phyloP scores from a whole-genome alignment of 2,888 invertebrate species.

The Minunthozetes semirufus region DNA sequence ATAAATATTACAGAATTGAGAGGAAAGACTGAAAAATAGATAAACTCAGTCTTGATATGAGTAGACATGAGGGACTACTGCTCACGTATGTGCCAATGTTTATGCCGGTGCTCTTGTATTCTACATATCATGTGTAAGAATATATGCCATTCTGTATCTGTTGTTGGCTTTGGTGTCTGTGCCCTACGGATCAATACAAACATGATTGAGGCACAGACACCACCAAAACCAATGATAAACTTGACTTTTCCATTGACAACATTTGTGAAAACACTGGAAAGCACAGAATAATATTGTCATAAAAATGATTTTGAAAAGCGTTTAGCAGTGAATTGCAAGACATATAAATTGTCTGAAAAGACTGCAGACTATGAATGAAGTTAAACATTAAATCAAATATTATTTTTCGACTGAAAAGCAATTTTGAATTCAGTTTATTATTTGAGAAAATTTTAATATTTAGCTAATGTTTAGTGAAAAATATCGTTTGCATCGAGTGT shows the following conservation, averaged over 20 bases:
- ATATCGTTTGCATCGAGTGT: neutral
- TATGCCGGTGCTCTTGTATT: neutral
- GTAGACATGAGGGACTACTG: conserved; percentile 17
- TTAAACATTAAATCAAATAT: no score
- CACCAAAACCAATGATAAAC: neutral
- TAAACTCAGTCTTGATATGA: conserved; percentile 23
- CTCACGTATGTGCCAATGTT: neutral
- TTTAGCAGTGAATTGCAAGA: no score
- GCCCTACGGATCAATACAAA: conserved; percentile 5
- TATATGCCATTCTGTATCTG: no score
- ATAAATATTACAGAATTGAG: conserved; percentile 19
- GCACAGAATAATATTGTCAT: no score
- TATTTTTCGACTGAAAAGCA: neutral
- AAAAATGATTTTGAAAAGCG: neutral
- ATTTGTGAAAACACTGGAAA: neutral
- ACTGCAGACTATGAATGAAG: neutral
- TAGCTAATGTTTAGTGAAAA: neutral
- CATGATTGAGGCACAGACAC: neutral
- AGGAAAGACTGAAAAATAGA: neutral
- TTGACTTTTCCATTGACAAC: neutral
- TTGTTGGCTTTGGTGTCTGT: neutral
- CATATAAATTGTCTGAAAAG: neutral
- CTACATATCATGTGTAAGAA: neutral
- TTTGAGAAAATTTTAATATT: neutral
- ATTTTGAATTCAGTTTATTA: neutral